phyloP scores from a whole-genome alignment of 2,888 invertebrate species.

The Zaprionus bogoriensis region DNA sequence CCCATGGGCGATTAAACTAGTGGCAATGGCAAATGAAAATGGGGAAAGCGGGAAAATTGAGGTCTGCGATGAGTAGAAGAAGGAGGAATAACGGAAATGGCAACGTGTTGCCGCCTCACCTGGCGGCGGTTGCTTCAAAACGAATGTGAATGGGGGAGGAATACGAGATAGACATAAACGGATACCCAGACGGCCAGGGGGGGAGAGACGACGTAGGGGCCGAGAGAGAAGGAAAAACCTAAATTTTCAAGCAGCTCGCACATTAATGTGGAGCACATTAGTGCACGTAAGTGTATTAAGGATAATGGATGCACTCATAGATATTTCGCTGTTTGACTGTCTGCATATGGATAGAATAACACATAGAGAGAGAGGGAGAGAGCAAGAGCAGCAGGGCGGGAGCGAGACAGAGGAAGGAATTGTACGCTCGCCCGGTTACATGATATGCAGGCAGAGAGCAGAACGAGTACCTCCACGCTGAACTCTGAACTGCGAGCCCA shows the following conservation, averaged over 20 bases:
- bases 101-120: slow-evolving; percentile 55
- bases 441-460: slow-evolving; percentile 38
- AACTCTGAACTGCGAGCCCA: slow-evolving; percentile 4
- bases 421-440: slow-evolving; percentile 41
- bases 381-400: too few relatives aligned
- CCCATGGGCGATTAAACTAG: background rate
- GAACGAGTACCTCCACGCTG: slow-evolving; percentile 10
- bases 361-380: background rate
- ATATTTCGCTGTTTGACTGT: slow-evolving; percentile 63
- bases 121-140: background rate
- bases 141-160: slow-evolving; percentile 6
- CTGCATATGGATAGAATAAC: slow-evolving; percentile 46
- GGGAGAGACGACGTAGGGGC: background rate
- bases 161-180: slow-evolving; percentile 12
- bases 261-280: slow-evolving; percentile 70
- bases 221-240: slow-evolving; percentile 23
- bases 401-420: slow-evolving; percentile 34
- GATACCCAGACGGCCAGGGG: background rate
- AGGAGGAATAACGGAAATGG: slow-evolving; percentile 44
- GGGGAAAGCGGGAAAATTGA: background rate
- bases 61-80: slow-evolving; percentile 15
- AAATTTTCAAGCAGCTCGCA: slow-evolving; percentile 64
- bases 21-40: background rate
- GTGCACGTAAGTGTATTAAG: slow-evolving; percentile 75
- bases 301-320: slow-evolving; percentile 78